phyloP scores from a whole-genome alignment of 2,888 invertebrate species.

The Pheosia gnoma region DNA sequence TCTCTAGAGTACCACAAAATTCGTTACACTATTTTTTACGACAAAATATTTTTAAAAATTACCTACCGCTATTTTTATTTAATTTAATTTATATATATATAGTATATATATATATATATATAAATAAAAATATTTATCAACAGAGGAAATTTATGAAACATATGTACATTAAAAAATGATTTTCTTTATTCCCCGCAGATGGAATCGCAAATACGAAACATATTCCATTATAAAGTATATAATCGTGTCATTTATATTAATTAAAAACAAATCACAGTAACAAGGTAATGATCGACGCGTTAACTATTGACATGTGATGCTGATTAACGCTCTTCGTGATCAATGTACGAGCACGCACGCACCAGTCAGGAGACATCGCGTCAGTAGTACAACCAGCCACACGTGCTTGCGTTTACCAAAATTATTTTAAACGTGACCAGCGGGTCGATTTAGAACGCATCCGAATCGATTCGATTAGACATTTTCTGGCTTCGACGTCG shows the following conservation, averaged over 20 bases:
- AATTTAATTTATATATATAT: conserved; percentile 26
- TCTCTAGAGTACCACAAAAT: conserved; percentile 56
- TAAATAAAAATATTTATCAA: conserved; percentile 44
- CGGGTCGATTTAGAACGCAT: no score
- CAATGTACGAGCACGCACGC: background rate
- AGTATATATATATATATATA: conserved; percentile 33
- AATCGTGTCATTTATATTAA: conserved; percentile 58
- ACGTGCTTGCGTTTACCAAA: no score
- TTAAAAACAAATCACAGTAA: conserved; percentile 80
- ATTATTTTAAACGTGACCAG: no score
- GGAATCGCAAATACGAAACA: conserved; percentile 65
- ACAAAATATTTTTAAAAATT: conserved; percentile 46
- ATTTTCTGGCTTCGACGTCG: no score
- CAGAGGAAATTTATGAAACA: conserved; percentile 50
- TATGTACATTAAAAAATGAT: conserved; percentile 44
- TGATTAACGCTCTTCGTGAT: conserved; percentile 45
- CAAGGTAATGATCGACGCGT: conserved; percentile 68
- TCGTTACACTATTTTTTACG: conserved; percentile 38
- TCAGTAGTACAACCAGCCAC: no score
- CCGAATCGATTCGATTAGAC: no score
- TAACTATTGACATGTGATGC: conserved; percentile 66
- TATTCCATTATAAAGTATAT: conserved; percentile 47
- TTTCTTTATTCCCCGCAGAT: conserved; percentile 46
- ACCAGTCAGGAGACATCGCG: background rate
- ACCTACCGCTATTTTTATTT: conserved; percentile 49